phyloP scores from a whole-genome alignment of 1,140 invertebrate species.

The Trachymyrmex septentrionalis region DNA sequence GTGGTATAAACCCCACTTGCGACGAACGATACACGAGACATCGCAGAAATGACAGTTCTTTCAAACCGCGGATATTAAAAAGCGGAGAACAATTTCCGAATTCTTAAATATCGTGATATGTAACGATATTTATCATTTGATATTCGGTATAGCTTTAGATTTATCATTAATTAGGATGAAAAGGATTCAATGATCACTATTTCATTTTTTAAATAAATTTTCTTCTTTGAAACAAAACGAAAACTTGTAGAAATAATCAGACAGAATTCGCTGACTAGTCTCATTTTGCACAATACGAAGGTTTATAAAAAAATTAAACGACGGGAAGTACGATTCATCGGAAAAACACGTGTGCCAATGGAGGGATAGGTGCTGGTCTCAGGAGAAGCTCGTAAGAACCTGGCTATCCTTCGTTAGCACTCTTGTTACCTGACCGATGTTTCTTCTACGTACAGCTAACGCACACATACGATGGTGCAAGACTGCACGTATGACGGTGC shows the following conservation, averaged over 20 bases:
- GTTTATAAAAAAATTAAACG: conserved; percentile 63
- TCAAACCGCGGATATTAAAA: not conserved
- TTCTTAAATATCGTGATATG: not conserved
- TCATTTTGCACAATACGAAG: conserved; percentile 53
- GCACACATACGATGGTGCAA: not conserved
- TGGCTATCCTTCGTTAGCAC: conserved; percentile 82
- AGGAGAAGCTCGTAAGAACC: conserved; percentile 68
- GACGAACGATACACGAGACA: conserved; percentile 25
- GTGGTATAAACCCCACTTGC: not conserved
- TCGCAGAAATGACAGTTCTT: conserved; percentile 18
- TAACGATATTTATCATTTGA: no score
- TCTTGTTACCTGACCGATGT: conserved; percentile 70
- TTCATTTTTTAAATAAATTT: not conserved
- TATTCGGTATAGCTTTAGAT: not conserved
- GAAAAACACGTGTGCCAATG: conserved; percentile 58
- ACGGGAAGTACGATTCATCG: conserved; percentile 47
- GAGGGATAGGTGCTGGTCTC: conserved; percentile 71
- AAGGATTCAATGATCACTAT: not conserved
- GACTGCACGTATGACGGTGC: not conserved
- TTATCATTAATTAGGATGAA: not conserved
- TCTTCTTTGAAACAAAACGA: not conserved
- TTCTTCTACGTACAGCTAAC: conserved; percentile 56
- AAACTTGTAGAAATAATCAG: not conserved
- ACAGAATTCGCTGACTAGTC: no score
- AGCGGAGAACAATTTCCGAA: not conserved